These are phyloP conservation scores for Oxycera nigricornis DNA, from an alignment of 2,888 invertebrate genomes.

Conservation along the genomic window DNA sequence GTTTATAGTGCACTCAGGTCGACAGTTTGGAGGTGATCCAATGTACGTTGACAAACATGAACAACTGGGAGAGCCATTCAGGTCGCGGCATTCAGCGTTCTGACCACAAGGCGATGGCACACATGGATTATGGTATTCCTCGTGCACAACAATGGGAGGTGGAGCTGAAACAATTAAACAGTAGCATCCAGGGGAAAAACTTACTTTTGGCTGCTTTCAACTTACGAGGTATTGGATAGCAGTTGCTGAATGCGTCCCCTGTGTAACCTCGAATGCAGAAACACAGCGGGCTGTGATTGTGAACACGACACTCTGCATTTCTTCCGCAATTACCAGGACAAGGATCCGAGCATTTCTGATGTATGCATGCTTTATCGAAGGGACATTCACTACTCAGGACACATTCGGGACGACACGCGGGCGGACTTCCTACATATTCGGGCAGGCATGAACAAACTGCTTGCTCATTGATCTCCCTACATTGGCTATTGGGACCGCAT, in stretches of 20 bases:
- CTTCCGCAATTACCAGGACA: constrained; percentile 74
- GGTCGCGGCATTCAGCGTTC: constrained; percentile 70
- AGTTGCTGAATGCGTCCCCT: constrained; percentile 75
- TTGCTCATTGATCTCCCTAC: constrained; percentile 71
- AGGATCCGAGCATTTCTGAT: constrained; percentile 74
- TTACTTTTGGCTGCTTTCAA: constrained; percentile 54
- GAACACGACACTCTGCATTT: constrained; percentile 72
- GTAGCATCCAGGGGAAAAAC: neutral
- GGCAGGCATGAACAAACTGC: constrained; percentile 73
- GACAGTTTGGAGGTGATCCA: constrained; percentile 74
- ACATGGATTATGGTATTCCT: constrained; percentile 65
- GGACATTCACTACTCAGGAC: constrained; percentile 71
- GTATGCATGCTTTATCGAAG: constrained; percentile 70
- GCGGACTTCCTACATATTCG: constrained; percentile 73
- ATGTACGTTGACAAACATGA: constrained; percentile 69
- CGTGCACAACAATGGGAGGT: constrained; percentile 50
- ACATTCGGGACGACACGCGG: constrained; percentile 76
- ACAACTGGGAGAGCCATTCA: constrained; percentile 69
- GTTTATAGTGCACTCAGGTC: constrained; percentile 74
- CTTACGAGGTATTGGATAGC: constrained; percentile 62
- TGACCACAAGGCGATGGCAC: constrained; percentile 74
- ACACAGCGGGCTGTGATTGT: constrained; percentile 75
- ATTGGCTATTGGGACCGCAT: constrained; percentile 82
- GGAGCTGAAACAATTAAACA: constrained; percentile 31
- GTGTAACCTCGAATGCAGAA: constrained; percentile 71